A percentile compares a stretch with the other conserved stretches of the same genome.
Evolutionary conservation across 2,113 vertebrate species (phyloP).

Genomic region (Anolis carolinensis): DNA sequence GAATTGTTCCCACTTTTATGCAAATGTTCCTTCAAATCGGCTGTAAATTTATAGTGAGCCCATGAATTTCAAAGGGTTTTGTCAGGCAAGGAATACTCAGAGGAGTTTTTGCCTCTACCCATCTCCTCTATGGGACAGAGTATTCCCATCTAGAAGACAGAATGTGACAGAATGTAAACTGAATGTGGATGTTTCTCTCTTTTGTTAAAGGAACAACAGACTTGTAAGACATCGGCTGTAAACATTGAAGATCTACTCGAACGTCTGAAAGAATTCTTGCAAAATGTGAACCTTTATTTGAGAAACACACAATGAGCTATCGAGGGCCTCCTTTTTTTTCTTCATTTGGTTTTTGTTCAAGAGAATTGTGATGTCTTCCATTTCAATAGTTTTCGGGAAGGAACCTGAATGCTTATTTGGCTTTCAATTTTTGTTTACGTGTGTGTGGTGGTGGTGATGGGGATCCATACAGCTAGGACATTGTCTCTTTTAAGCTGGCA

Average conservation of each 20-base stretch:
- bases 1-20: no score
- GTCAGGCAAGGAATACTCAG: no score
- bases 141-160: not conserved
- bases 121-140: no score
- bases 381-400: not conserved
- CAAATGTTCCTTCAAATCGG: no score
- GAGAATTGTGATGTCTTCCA: not conserved
- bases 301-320: accelerated
- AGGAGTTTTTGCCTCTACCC: no score
- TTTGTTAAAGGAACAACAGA: not conserved
- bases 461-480: no score
- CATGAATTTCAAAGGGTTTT: no score
- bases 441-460: no score
- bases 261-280: accelerated
- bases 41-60: no score
- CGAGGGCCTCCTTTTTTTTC: not conserved
- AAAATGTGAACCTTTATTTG: accelerated
- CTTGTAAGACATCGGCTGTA: not conserved
- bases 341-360: not conserved
- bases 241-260: not conserved
- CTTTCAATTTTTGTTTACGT: not conserved
- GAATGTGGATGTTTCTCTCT: not conserved
- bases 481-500: not conserved
- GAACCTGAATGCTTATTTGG: not conserved
- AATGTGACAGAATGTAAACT: not conserved